Percentiles rank a stretch among this genome's conserved stretches.
Evolutionary conservation across 2,888 invertebrate species (phyloP).

Genomic region (Trisateles emortualis): DNA sequence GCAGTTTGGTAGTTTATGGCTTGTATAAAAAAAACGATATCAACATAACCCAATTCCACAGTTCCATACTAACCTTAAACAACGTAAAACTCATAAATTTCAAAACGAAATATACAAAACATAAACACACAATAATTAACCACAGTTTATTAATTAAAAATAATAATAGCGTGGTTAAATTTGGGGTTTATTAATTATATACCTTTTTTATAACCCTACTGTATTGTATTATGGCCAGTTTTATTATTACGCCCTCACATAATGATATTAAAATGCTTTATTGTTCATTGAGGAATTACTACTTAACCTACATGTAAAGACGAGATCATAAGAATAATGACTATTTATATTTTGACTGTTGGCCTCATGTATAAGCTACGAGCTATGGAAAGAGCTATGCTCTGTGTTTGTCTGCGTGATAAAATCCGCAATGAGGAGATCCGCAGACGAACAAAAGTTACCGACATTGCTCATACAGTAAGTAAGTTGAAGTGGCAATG

Average conservation of each 20-base stretch:
- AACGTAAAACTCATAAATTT: slow-evolving; percentile 1
- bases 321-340: no score
- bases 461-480: no score
- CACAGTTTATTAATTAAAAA: slow-evolving; percentile 37
- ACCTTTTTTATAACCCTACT: slow-evolving; percentile 15
- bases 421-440: no score
- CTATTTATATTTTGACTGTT: no score
- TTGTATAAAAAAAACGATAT: no score
- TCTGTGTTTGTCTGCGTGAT: no score
- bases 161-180: slow-evolving; percentile 15
- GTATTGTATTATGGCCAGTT: slow-evolving; percentile 12
- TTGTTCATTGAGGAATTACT: slow-evolving; percentile 1
- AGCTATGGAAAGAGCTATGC: no score
- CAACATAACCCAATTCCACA: background rate
- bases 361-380: no score
- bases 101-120: background rate
- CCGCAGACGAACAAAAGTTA: no score
- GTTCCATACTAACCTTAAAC: background rate
- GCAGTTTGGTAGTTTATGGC: no score
- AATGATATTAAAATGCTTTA: slow-evolving; percentile 28
- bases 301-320: background rate
- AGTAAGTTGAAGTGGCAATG: no score
- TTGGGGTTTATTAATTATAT: slow-evolving; percentile 25
- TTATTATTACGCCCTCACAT: slow-evolving; percentile 26
- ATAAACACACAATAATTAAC: slow-evolving; percentile 10